A percentile compares a stretch with the other conserved stretches of the same genome.
These are phyloP conservation scores for Lottia gigantea DNA, from an alignment of 2,888 invertebrate species.

Conservation along the genomic window DNA sequence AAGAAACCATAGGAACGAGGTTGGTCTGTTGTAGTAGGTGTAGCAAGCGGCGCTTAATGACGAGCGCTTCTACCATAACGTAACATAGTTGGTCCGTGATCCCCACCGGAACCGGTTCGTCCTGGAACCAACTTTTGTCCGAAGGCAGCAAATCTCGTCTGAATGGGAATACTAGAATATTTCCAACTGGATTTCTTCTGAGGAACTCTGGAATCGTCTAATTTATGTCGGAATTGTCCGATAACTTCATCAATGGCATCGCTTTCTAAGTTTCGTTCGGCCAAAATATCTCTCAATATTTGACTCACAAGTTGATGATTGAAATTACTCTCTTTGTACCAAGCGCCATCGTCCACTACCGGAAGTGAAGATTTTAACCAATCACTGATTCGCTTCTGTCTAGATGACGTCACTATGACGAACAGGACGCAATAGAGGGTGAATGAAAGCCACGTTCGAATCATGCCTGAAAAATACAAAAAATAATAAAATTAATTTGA, in stretches of 20 bases:
- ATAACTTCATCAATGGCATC: neutral
- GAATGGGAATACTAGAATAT: slow-evolving; percentile 23
- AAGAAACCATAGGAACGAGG: too few species aligned
- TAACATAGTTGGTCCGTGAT: slow-evolving; percentile 29
- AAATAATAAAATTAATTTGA: too few species aligned
- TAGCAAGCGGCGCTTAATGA: too few species aligned
- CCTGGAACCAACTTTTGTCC: slow-evolving; percentile 33
- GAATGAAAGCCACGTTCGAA: slow-evolving; percentile 3
- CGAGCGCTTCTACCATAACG: slow-evolving; percentile 27
- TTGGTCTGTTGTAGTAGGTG: too few species aligned
- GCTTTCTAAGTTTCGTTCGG: neutral
- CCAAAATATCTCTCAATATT: neutral
- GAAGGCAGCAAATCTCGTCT: slow-evolving; percentile 34
- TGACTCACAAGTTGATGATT: neutral
- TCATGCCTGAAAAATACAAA: neutral
- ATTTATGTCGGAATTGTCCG: neutral
- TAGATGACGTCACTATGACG: slow-evolving; percentile 4
- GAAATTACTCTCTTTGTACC: neutral
- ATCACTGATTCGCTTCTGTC: neutral
- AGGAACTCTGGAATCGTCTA: neutral
- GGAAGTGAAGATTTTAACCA: slow-evolving; percentile 6
- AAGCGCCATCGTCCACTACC: neutral
- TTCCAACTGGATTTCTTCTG: slow-evolving; percentile 15
- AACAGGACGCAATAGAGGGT: neutral
- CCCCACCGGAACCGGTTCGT: slow-evolving; percentile 23